phyloP scores from a whole-genome alignment of 1,140 invertebrate genomes.

The Drosophila kepulauana region DNA sequence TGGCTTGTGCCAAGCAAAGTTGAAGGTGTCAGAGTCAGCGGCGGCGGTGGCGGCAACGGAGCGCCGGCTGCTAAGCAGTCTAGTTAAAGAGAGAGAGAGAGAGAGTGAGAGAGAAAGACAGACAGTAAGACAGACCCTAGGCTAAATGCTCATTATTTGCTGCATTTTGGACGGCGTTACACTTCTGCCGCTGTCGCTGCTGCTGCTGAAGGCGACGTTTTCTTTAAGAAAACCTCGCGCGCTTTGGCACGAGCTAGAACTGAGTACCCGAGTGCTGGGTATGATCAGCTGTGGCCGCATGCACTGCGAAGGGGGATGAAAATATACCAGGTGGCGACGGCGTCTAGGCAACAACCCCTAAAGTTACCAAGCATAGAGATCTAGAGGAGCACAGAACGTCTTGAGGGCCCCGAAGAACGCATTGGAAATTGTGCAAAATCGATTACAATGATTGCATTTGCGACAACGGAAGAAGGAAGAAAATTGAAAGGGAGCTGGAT shows the following conservation, averaged over 20 bases:
- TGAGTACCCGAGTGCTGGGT: conserved; percentile 17
- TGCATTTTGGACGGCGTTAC: conserved; percentile 77
- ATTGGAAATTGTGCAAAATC: conserved; percentile 83
- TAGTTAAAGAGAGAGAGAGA: conserved; percentile 1
- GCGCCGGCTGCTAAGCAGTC: conserved; percentile 64
- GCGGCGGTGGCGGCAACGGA: conserved; percentile 47
- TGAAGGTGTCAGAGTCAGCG: conserved; percentile 76
- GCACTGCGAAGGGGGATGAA: conserved; percentile 51
- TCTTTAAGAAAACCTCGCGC: conserved; percentile 74
- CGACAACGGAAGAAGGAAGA: conserved; percentile 74
- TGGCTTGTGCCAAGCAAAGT: conserved; percentile 78
- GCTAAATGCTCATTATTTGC: conserved; percentile 69
- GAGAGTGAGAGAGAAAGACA: conserved; percentile 1
- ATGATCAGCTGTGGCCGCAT: conserved; percentile 45
- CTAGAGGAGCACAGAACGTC: conserved; percentile 49
- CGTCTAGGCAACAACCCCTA: conserved; percentile 65
- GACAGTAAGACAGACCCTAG: conserved; percentile 1
- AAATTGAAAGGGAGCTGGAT: conserved; percentile 41
- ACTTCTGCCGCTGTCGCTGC: conserved; percentile 47
- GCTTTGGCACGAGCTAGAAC: conserved; percentile 77
- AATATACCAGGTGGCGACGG: conserved; percentile 52
- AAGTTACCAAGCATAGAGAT: conserved; percentile 5
- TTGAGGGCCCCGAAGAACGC: conserved; percentile 51
- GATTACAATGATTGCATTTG: conserved; percentile 83
- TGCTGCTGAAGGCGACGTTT: conserved; percentile 5